Conservation (phyloP, 2,113 vertebrate genomes). For the Talpa occidentalis region DNA sequence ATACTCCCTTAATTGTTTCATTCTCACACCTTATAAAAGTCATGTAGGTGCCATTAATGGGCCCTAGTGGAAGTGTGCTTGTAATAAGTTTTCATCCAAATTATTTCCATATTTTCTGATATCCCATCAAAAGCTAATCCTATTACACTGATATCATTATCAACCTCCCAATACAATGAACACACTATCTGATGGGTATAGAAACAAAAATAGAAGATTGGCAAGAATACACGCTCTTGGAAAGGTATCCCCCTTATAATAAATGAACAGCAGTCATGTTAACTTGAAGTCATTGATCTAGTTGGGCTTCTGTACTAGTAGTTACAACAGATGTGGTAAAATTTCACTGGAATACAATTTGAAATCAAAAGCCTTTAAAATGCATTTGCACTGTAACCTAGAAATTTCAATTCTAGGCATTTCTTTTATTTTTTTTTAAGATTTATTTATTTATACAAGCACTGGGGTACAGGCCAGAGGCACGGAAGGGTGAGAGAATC, state of each 20-base stretch:
- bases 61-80: not conserved
- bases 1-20: slow-evolving; percentile 43
- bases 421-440: too few relatives aligned
- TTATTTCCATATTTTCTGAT: slow-evolving; percentile 46
- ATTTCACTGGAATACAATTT: not conserved
- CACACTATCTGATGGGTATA: not conserved
- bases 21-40: slow-evolving; percentile 25
- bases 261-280: not conserved
- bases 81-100: not conserved
- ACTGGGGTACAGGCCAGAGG: too few relatives aligned
- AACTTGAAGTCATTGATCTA: not conserved
- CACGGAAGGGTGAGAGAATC: too few relatives aligned
- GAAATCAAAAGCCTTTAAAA: not conserved
- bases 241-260: not conserved
- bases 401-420: not conserved
- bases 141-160: slow-evolving; percentile 12
- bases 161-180: not conserved
- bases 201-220: slow-evolving; percentile 45
- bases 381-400: not conserved
- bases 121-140: slow-evolving; percentile 54
- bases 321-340: not conserved
- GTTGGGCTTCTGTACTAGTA: not conserved
- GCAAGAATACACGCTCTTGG: not conserved
- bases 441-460: too few relatives aligned
- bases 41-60: slow-evolving; percentile 44